Evolutionary conservation across 2,888 invertebrate genomes (phyloP), one percentile per base, ranked within the genome.

Genomic region (Amorpha juglandis): DNA sequence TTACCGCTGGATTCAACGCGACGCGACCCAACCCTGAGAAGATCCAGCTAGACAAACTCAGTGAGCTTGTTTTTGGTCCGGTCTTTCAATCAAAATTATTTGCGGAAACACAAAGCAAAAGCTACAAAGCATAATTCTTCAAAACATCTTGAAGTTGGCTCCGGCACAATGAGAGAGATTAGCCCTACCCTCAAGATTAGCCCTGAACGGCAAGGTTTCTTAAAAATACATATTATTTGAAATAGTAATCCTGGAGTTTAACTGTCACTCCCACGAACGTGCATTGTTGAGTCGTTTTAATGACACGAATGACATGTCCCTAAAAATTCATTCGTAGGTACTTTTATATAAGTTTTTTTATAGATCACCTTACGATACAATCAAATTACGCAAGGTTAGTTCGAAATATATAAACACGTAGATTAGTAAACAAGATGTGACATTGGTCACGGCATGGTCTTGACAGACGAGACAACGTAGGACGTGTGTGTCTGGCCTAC

Each of bases 341-440:
- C 27, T 11, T 45, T 45, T 8, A 45, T 45, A 4, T 45, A 1
- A 14, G 45, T 45, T 8, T 38, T 9, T 38, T 38, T 38, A 6
- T 38, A 38, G 7, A 19, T 8, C 9, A 19, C 11, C 50, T 50
- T n/a, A 50, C 19, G 50, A 50, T 50, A 19, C 1, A 2, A 50
- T 50, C 42, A 16, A 27, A 58, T 58, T 19, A 58, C 12, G 38
- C 58, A 42, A 58, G 58, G 58, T 19, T 38, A 38, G 38, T 19
- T 19, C 35, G 35, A 12, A 42, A 38, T 58, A 38, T 58, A 58
- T 9, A 58, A 58, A 55, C 35, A 35, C 35, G 19, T 19, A 19
- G 38, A 58, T 58, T 38, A 50, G 58, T 42, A 58, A 58, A 55
- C 55, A 55, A 35, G 55, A 52, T 52, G 21, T 33, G 33, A 53